Conservation (phyloP, 2,113 vertebrate species). For the Orthonyx spaldingii region DNA sequence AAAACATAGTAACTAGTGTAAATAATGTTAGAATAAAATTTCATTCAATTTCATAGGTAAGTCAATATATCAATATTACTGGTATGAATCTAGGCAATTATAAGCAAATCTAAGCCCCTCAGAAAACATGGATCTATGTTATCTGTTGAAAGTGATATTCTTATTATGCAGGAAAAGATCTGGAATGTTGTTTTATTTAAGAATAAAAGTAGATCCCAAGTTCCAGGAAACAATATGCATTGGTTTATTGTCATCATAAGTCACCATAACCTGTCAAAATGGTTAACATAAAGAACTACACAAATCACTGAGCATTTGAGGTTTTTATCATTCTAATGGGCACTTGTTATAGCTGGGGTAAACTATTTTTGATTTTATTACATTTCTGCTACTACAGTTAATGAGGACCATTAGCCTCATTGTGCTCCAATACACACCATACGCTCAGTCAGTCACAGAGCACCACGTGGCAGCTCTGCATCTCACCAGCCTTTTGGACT, state of each 20-base stretch:
- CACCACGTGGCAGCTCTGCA: not conserved
- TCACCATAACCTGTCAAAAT: not conserved
- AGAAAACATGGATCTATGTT: not conserved
- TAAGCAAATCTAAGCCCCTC: not conserved
- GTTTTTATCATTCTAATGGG: not conserved
- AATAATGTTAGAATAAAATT: not conserved
- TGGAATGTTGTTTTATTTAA: not conserved
- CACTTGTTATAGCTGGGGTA: not conserved
- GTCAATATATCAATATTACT: not conserved
- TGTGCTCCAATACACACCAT: not conserved
- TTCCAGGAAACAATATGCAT: not conserved
- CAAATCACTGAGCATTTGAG: not conserved
- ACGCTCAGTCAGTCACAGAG: not conserved
- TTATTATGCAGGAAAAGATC: not conserved
- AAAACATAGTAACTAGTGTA: not conserved
- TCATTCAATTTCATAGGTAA: not conserved
- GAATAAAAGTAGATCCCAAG: not conserved
- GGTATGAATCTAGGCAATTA: not conserved
- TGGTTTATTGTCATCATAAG: not conserved
- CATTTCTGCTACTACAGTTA: not conserved
- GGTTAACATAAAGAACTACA: not conserved
- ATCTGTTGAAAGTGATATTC: not conserved
- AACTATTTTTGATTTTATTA: not conserved
- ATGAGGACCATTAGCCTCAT: not conserved
- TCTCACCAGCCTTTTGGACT: not conserved